Conservation (phyloP, 2,797 vertebrate species). For the Anabacerthia variegaticeps region DNA sequence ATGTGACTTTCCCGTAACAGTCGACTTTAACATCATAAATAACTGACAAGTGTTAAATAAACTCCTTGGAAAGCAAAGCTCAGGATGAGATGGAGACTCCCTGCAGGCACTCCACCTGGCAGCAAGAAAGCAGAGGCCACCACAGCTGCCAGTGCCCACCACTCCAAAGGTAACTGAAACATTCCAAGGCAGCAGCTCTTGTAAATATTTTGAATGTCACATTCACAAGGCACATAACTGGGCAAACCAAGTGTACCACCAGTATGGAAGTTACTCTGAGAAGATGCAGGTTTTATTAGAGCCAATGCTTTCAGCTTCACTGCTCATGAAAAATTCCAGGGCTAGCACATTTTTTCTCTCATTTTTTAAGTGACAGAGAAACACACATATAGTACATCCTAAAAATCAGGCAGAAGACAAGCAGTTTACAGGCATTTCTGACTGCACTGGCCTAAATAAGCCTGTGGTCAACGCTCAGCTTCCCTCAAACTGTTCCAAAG, state of each 20-base stretch:
- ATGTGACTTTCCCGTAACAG: neutral
- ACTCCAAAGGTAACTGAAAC: neutral
- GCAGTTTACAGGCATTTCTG: neutral
- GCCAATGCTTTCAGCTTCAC: neutral
- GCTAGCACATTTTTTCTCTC: neutral
- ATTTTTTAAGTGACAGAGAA: neutral
- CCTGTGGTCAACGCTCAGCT: neutral
- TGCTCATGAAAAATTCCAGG: neutral
- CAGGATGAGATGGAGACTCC: neutral
- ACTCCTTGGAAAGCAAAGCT: neutral
- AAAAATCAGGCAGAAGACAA: neutral
- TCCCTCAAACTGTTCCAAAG: neutral
- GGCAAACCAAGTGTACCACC: neutral
- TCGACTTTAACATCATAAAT: neutral
- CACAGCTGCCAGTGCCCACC: rapidly evolving
- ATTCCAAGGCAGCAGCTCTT: neutral
- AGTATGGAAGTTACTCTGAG: neutral
- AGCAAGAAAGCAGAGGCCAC: neutral
- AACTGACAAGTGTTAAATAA: neutral
- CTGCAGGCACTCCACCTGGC: neutral
- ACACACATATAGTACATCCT: rapidly evolving
- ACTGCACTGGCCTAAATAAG: neutral
- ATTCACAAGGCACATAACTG: neutral
- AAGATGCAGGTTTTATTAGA: neutral
- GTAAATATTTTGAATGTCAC: neutral